Evolutionary conservation across 2,797 vertebrate genomes (phyloP).

Genomic region (Girardinus metallicus): DNA sequence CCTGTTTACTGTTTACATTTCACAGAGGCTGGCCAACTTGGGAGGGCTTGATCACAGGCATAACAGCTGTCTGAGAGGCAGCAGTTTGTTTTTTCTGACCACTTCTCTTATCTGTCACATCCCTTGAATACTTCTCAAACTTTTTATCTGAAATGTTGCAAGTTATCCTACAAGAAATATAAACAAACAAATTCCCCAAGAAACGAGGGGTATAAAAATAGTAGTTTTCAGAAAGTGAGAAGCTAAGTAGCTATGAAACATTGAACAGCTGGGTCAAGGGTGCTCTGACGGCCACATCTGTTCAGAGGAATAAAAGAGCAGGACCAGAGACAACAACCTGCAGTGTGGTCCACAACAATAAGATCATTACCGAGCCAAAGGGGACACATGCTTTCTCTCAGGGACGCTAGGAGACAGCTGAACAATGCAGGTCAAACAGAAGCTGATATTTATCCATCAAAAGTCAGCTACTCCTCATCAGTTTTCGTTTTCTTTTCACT

Average conservation of each 20-base stretch:
- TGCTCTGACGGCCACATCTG: slow-evolving; percentile 57
- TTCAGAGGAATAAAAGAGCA: slow-evolving; percentile 44
- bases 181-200: slow-evolving; percentile 1
- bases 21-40: slow-evolving; percentile 73
- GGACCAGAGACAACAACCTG: slow-evolving; percentile 35
- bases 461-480: slow-evolving; percentile 26
- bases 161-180: neutral
- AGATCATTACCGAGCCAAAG: slow-evolving; percentile 62
- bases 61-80: slow-evolving; percentile 69
- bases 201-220: neutral
- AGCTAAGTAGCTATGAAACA: slow-evolving; percentile 9
- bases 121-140: neutral
- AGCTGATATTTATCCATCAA: slow-evolving; percentile 24
- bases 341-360: slow-evolving; percentile 78
- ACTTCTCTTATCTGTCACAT: neutral
- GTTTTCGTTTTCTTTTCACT: neutral
- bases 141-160: neutral
- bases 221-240: slow-evolving; percentile 5
- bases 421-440: slow-evolving; percentile 45
- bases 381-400: slow-evolving; percentile 71
- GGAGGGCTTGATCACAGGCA: slow-evolving; percentile 75
- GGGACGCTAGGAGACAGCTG: slow-evolving; percentile 67
- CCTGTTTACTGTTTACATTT: slow-evolving; percentile 84
- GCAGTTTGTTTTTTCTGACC: slow-evolving; percentile 10
- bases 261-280: slow-evolving; percentile 30